Evolutionary conservation across 2,113 vertebrate genomes (phyloP).

Genomic region (Cyprinus carpio): DNA sequence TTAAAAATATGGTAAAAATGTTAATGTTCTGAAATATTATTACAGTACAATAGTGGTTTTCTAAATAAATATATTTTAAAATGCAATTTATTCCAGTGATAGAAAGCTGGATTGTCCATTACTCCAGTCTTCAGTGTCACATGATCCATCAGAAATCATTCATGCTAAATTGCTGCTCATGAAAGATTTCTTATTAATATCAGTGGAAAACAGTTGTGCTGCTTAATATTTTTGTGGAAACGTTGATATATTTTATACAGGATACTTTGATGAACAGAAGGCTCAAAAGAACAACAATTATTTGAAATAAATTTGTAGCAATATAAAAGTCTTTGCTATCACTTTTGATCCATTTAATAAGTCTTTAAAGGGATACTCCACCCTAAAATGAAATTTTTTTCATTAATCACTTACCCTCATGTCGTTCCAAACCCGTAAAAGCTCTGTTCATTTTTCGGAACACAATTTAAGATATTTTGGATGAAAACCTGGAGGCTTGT

Average conservation of each 20-base stretch:
- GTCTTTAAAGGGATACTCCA: too few relatives aligned
- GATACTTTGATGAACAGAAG: not conserved
- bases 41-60: not conserved
- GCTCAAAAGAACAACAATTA: not conserved
- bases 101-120: not conserved
- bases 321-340: not conserved
- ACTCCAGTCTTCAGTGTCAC: not conserved
- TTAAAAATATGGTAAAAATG: not conserved
- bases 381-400: too few relatives aligned
- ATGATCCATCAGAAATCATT: not conserved
- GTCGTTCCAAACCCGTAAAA: too few relatives aligned
- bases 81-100: not conserved
- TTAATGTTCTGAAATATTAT: not conserved
- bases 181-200: not conserved
- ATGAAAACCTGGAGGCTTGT: too few relatives aligned
- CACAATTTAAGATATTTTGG: too few relatives aligned
- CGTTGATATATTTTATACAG: not conserved
- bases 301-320: not conserved
- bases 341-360: not conserved
- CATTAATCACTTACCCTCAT: too few relatives aligned
- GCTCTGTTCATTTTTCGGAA: too few relatives aligned
- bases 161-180: not conserved
- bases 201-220: not conserved
- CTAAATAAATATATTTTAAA: not conserved
- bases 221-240: not conserved